These are phyloP conservation scores for Molothrus ater DNA, from an alignment of 2,797 vertebrate species.

Conservation along the genomic window DNA sequence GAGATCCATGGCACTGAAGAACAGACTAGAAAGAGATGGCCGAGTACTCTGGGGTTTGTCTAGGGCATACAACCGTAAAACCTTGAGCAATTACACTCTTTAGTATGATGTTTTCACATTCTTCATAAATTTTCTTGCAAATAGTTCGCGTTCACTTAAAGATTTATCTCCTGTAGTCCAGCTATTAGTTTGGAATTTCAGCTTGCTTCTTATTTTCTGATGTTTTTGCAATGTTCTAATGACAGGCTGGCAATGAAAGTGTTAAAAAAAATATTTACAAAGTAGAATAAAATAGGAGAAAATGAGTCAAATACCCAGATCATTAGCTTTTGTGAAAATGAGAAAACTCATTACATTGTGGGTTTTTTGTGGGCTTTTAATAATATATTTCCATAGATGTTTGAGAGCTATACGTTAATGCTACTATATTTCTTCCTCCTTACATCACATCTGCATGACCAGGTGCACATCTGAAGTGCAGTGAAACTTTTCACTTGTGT, in stretches of 20 bases:
- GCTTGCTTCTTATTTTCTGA: not conserved
- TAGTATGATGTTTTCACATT: not conserved
- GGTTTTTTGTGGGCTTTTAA: not conserved
- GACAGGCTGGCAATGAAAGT: not conserved
- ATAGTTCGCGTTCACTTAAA: not conserved
- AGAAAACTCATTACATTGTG: not conserved
- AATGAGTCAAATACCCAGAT: not conserved
- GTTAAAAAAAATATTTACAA: not conserved
- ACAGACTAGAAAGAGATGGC: not conserved
- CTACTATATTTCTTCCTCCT: not conserved
- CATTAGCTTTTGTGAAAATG: not conserved
- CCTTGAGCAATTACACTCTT: not conserved
- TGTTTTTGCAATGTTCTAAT: not conserved
- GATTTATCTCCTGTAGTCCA: not conserved
- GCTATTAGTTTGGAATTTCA: not conserved
- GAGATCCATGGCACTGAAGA: not conserved
- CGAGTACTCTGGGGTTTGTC: not conserved
- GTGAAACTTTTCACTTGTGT: not conserved
- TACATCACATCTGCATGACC: not conserved
- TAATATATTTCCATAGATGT: not conserved
- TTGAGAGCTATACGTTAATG: not conserved
- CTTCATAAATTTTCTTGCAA: not conserved
- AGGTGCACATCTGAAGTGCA: not conserved
- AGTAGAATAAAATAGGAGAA: not conserved
- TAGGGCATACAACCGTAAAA: not conserved